Evolutionary conservation across 2,888 invertebrate species (phyloP), one percentile per base, ranked within the genome.

Genomic region (Keiferia lycopersicella): DNA sequence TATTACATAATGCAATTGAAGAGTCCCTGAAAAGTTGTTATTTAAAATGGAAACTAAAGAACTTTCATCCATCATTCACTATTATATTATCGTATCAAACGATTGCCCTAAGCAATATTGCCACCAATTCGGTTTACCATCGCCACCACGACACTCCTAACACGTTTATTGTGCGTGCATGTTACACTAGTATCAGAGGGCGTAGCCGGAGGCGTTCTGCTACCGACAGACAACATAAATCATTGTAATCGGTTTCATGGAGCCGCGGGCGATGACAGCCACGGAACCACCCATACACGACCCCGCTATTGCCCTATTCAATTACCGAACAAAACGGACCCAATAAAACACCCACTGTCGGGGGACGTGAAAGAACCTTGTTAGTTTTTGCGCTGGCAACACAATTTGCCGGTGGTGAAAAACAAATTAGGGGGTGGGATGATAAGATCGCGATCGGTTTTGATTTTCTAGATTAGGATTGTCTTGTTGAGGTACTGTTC

Each of bases 371-470:
- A 39, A 38, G 68, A 48, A 65, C 53, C 68, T 73, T 76, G 78
- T 78, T 80, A 79, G 79, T 79, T 73, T 75, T 66, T 73, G 73
- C 76, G 71, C 75, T 76, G 76, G 76, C 80, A 81, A 80, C 81
- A 80, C 72, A 74, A 60, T 60, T 60, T 60, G 41, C 16, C 38
- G 57, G 57, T 58, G 26, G 41, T 22, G 59, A 10, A 60, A 60
- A 60, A 60, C 60, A 60, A 60, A 60, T 45, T 60, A 45, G 60
- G 45, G 26, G 60, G 51, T 51, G 51, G 51, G 22, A 51, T 56
- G 56, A 30, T 26, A 14, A 26, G 16, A 34, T 12, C 22, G 34
- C 16, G 56, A 56, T 34, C 12, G 56, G 16, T 56, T 56, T 34
- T 56, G 39, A 58, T 48, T 22, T 51, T 10, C 18, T 11, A 34